These are phyloP conservation scores for Penaeus vannamei DNA, from an alignment of 1,140 invertebrate species.

Conservation along the genomic window DNA sequence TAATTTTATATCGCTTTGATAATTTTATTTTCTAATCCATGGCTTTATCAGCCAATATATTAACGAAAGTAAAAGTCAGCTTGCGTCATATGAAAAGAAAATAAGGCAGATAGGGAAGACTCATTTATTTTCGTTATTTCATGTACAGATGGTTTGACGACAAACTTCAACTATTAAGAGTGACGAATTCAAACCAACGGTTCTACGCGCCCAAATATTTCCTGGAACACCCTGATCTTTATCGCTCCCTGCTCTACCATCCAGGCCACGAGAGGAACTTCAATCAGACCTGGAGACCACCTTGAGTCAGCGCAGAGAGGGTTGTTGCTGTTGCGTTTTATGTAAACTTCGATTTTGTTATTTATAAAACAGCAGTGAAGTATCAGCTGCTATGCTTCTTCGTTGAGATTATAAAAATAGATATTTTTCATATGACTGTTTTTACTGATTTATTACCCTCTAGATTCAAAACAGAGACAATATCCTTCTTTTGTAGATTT, in stretches of 20 bases:
- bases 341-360: neutral
- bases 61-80: too few relatives aligned
- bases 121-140: neutral
- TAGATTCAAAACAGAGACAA: too few relatives aligned
- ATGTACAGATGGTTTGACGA: constrained; percentile 63
- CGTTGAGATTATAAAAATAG: neutral
- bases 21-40: neutral
- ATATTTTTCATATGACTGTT: neutral
- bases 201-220: constrained; percentile 62
- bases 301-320: neutral
- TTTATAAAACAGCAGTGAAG: neutral
- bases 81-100: neutral
- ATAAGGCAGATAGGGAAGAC: neutral
- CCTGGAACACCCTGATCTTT: constrained; percentile 36
- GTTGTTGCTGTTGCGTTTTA: neutral
- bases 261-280: constrained; percentile 22
- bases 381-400: neutral
- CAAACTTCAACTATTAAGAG: constrained; percentile 28
- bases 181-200: constrained; percentile 14
- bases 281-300: constrained; percentile 29
- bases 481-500: too few relatives aligned
- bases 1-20: neutral
- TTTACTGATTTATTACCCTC: too few relatives aligned
- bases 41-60: too few relatives aligned
- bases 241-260: constrained; percentile 36